Conservation (phyloP, 2,888 invertebrate genomes). For the Brassicogethes aeneus region DNA sequence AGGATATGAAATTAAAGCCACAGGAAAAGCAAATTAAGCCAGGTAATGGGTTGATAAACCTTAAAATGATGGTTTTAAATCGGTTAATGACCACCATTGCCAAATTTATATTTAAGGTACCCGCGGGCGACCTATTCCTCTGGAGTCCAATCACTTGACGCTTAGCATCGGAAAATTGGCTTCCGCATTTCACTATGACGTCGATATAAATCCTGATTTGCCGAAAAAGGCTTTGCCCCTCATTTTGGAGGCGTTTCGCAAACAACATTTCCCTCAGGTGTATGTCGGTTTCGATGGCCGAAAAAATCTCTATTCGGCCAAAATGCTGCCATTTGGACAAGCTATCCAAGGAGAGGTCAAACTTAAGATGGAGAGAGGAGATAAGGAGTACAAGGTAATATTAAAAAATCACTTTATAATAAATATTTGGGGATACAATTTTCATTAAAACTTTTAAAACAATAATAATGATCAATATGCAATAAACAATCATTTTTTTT, state of each 20-base stretch:
- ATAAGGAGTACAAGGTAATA: slow-evolving; percentile 16
- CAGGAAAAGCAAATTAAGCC: too few relatives aligned
- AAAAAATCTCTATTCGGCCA: slow-evolving; percentile 54
- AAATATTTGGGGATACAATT: too few relatives aligned
- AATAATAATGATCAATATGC: too few relatives aligned
- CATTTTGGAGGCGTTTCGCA: slow-evolving; percentile 35
- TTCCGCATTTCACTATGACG: slow-evolving; percentile 71
- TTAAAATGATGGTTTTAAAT: too few relatives aligned
- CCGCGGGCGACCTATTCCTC: slow-evolving; percentile 6
- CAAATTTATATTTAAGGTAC: too few relatives aligned
- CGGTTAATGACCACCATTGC: too few relatives aligned
- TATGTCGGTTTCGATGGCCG: slow-evolving; percentile 65
- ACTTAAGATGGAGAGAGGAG: slow-evolving; percentile 23
- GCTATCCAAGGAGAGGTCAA: slow-evolving; percentile 31
- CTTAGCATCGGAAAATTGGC: slow-evolving; percentile 33
- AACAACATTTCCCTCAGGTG: slow-evolving; percentile 37
- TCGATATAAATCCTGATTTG: slow-evolving; percentile 57
- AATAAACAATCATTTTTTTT: too few relatives aligned
- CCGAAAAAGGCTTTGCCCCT: slow-evolving; percentile 54
- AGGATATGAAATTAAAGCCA: too few relatives aligned
- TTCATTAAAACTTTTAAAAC: background rate
- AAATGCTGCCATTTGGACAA: slow-evolving; percentile 42
- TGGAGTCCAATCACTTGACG: slow-evolving; percentile 17
- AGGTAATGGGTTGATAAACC: too few relatives aligned
- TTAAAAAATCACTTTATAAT: too few relatives aligned